Evolutionary conservation across 2,113 vertebrate species (phyloP).

Genomic region (Pholis gunnellus): DNA sequence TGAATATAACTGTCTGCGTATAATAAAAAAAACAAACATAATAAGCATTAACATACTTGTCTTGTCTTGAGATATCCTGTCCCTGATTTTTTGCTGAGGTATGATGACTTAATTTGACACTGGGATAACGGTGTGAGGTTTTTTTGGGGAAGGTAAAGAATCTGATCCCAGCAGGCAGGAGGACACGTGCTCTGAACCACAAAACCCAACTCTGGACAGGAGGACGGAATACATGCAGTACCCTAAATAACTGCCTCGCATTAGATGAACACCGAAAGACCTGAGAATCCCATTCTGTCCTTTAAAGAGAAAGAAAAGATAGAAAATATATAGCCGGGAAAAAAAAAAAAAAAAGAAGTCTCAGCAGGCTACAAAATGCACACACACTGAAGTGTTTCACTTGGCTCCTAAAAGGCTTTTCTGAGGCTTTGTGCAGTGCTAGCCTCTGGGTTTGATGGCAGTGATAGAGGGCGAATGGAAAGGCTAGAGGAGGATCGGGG

Average conservation of each 20-base stretch:
- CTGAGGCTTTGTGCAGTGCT: conserved; percentile 58
- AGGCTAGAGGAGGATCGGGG: conserved; percentile 59
- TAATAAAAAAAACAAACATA: not conserved
- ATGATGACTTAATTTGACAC: not conserved
- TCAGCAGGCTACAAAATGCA: conserved; percentile 12
- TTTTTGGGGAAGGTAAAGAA: not conserved
- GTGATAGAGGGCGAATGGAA: conserved; percentile 63
- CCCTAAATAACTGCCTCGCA: not conserved
- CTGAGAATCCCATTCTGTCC: not conserved
- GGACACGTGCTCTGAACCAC: not conserved
- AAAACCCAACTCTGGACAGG: not conserved
- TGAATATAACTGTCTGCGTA: not conserved
- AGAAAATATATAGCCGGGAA: conserved; percentile 9
- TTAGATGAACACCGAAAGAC: not conserved
- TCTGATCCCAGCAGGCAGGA: not conserved
- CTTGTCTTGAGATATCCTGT: not conserved
- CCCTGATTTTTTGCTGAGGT: not conserved
- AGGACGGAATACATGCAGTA: not conserved
- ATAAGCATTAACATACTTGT: not conserved
- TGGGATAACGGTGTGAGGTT: not conserved
- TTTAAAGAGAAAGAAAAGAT: conserved; percentile 4
- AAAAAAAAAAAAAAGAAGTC: too few relatives aligned
- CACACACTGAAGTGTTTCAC: conserved; percentile 55
- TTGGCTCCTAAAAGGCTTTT: conserved; percentile 64
- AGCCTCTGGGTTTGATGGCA: conserved; percentile 68